A percentile compares a stretch with the other conserved stretches of the same genome.
These are phyloP conservation scores for Porites lobata DNA, from an alignment of 92 coral and sea anemone genomes.

Conservation along the genomic window DNA sequence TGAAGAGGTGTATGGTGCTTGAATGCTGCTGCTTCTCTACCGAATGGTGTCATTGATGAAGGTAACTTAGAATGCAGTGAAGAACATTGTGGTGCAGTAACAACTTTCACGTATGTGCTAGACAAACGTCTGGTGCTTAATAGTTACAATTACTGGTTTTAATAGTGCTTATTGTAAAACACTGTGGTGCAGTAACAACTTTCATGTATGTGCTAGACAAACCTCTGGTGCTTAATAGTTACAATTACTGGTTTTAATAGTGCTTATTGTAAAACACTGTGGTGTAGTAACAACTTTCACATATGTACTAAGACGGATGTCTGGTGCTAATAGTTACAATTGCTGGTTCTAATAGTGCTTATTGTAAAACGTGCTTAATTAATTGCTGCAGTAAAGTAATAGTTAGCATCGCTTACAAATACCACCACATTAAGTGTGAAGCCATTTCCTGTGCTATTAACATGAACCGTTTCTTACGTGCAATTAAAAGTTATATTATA, in stretches of 20 bases:
- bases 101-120: constrained; percentile 3
- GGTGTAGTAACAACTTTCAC: neutral
- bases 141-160: constrained; percentile 1
- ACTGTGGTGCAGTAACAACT: neutral
- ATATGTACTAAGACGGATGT: neutral
- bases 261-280: neutral
- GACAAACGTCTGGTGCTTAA: neutral
- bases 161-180: neutral
- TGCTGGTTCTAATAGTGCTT: neutral
- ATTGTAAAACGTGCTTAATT: too few relatives aligned
- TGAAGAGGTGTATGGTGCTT: constrained; percentile 1
- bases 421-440: too few relatives aligned
- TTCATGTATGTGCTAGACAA: neutral
- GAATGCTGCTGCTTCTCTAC: neutral
- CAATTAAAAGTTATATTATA: too few relatives aligned
- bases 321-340: neutral
- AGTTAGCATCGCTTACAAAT: too few relatives aligned
- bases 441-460: too few relatives aligned
- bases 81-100: neutral
- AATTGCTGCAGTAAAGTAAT: too few relatives aligned
- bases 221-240: neutral
- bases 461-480: too few relatives aligned
- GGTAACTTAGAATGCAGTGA: neutral
- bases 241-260: constrained; percentile 4
- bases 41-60: neutral